These are phyloP conservation scores for Rallus crepitans DNA, from an alignment of 2,797 vertebrate species.

Conservation along the genomic window DNA sequence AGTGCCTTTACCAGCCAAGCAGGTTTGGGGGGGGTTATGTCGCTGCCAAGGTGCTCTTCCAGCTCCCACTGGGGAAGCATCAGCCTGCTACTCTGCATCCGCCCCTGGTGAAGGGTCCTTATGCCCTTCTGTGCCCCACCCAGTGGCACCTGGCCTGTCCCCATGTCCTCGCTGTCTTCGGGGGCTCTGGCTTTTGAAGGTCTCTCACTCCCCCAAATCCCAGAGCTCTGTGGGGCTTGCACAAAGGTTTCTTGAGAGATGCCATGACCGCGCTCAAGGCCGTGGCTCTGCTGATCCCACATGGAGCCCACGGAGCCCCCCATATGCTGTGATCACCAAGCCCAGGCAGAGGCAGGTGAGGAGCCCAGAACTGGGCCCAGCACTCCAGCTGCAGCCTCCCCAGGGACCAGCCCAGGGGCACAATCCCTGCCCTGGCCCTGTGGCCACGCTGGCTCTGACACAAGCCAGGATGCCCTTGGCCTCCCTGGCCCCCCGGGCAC, in stretches of 20 bases:
- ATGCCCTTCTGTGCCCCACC: neutral
- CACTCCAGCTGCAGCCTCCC: too few relatives aligned
- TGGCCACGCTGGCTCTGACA: too few relatives aligned
- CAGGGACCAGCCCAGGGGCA: too few relatives aligned
- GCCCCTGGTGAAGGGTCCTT: neutral
- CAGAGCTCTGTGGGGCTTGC: fast-evolving
- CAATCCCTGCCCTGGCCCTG: too few relatives aligned
- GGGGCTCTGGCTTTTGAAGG: neutral
- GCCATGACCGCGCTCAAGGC: neutral
- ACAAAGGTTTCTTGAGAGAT: neutral
- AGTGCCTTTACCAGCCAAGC: neutral
- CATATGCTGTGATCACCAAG: fast-evolving
- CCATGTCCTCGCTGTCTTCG: too few relatives aligned
- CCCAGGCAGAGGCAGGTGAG: neutral
- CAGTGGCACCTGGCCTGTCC: neutral
- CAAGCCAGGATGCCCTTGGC: too few relatives aligned
- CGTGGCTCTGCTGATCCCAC: fast-evolving
- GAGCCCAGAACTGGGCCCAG: too few relatives aligned
- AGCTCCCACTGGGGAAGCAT: neutral
- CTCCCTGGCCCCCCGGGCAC: too few relatives aligned
- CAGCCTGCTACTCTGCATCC: neutral
- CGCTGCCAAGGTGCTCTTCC: neutral
- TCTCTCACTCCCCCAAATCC: neutral
- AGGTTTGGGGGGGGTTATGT: neutral
- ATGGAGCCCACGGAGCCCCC: too few relatives aligned